Conservation (phyloP, 1,140 invertebrate genomes). For the Bactericera cockerelli region DNA sequence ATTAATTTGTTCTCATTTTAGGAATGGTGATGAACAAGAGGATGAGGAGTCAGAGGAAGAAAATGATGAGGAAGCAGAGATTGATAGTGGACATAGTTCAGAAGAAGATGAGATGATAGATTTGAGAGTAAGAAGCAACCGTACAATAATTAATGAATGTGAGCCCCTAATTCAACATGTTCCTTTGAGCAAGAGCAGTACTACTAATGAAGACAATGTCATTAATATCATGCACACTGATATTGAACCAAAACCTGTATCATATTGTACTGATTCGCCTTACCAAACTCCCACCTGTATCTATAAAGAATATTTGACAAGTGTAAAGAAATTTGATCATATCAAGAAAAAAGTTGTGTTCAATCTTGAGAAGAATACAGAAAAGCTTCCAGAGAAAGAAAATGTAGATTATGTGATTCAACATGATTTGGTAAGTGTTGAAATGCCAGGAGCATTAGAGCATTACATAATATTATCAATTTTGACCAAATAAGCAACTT, state of each 20-base stretch:
- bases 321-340: no score
- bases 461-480: no score
- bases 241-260: not conserved
- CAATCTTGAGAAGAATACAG: no score
- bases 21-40: not conserved
- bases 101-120: not conserved
- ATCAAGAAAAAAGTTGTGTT: no score
- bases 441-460: no score
- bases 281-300: slow-evolving; percentile 1
- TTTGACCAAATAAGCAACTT: no score
- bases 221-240: not conserved
- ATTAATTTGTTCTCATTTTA: no score
- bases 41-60: not conserved
- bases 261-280: no score
- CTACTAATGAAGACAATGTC: not conserved
- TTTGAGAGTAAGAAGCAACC: not conserved
- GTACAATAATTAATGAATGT: not conserved
- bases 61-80: not conserved
- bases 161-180: not conserved
- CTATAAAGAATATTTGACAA: not conserved
- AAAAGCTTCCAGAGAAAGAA: no score
- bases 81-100: slow-evolving; percentile 1
- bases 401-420: no score
- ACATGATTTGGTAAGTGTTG: no score
- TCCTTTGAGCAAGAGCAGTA: not conserved